Evolutionary conservation across 2,888 invertebrate species (phyloP).

Genomic region (Tyria jacobaeae): DNA sequence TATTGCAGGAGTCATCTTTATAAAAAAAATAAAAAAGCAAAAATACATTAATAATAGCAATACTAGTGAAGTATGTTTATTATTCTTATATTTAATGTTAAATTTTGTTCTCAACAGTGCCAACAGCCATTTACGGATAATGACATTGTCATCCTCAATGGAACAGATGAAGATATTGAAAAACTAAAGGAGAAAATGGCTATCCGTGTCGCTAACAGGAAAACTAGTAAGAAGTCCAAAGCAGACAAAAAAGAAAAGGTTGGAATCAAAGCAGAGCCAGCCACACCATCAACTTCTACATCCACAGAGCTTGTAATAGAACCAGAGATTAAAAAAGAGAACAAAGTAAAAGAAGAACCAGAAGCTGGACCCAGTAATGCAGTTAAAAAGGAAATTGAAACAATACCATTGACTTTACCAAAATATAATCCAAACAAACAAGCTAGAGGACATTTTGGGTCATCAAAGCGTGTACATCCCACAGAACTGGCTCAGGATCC

Average conservation of each 20-base stretch:
- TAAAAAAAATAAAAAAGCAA: too few relatives aligned
- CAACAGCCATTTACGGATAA: slow-evolving; percentile 91
- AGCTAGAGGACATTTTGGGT: slow-evolving; percentile 78
- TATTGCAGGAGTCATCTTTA: too few relatives aligned
- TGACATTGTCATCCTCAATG: slow-evolving; percentile 96
- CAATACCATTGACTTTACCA: slow-evolving; percentile 78
- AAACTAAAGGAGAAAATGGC: slow-evolving; percentile 89
- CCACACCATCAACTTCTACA: slow-evolving; percentile 52
- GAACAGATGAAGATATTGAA: slow-evolving; percentile 91
- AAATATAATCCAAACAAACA: slow-evolving; percentile 80
- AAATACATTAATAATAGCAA: too few relatives aligned
- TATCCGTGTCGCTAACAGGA: slow-evolving; percentile 89
- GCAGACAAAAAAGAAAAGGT: slow-evolving; percentile 60
- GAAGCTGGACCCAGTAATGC: slow-evolving; percentile 64
- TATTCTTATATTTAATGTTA: not conserved
- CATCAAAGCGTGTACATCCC: slow-evolving; percentile 73
- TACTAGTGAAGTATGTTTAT: too few relatives aligned
- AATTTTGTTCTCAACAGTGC: slow-evolving; percentile 86
- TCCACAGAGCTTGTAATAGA: slow-evolving; percentile 22
- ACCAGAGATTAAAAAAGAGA: slow-evolving; percentile 56
- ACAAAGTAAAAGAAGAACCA: slow-evolving; percentile 72
- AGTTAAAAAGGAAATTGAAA: slow-evolving; percentile 77
- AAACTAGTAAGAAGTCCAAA: slow-evolving; percentile 88
- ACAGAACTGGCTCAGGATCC: slow-evolving; percentile 87
- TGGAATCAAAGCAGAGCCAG: slow-evolving; percentile 60